Base-by-base conservation (phyloP, 2,888 invertebrate species). In the Xestia ashworthii region DNA sequence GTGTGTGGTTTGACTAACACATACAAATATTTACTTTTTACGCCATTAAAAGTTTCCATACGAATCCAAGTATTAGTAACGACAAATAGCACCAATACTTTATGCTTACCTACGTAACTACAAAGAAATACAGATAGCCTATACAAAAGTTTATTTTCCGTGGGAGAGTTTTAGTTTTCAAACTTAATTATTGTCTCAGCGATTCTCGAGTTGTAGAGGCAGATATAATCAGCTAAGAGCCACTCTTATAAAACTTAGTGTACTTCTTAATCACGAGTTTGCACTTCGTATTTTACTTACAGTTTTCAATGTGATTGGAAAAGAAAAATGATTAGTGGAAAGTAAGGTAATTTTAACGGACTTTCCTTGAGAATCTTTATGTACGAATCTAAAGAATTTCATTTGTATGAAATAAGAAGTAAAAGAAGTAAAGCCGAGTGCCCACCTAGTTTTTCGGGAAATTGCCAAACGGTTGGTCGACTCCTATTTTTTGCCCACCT, bases 151-250 rank as follows among this genome's bases (percentile, higher is more conserved):
- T 72, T 60, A 53, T 78, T 76, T 74, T 41, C 68, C 64, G 50
- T 58, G 22, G 58, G 64, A 25, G 38, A 70, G 50, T 70, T 77
- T 81, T 75, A 73, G 78, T 85, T 84, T 77, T 55, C 9, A 62
- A 84, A 84, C 73, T 78, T 71, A 78, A 82, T 84, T 86, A 82
- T 74, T 86, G 68, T 86, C 83, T 66, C 74, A 19, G 67, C 68
- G 55, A 53, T 41, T 82, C 75, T 48, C 46, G 38, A 82, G 71
- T 76, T 68, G 50, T 32, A 25, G 73, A 44, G 8, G 22, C 4
- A 73, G 86, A 78, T 78, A 84, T 85, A 85, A 84, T 84, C 75
- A 85, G 75, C 68, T 82, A 66, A 84, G 53, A 82, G 82, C 62
- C 16, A 44, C n/a, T 55, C 60, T 64, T 73, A 53, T 55, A 22